Evolutionary conservation across 2,113 vertebrate species (phyloP), one percentile per base, ranked within the genome.

Genomic region (Siniperca chuatsi): DNA sequence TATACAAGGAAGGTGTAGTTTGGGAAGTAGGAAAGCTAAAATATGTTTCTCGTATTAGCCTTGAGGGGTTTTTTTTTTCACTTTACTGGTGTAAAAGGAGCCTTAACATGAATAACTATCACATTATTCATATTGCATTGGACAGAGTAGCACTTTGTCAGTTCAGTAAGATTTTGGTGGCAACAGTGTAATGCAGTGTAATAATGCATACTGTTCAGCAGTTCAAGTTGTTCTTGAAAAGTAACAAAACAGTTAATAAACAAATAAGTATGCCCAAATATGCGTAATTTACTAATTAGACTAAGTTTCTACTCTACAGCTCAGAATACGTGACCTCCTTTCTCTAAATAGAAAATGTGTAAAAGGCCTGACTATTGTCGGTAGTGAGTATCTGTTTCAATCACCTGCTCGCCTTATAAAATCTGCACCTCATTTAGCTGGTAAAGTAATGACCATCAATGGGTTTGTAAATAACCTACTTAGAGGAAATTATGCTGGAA

Each of bases 401-500:
- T 88, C 68, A 77, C 67, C 79, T 66, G 79, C 75, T 66, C 11
- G 48, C 71, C 60, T 78, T 80, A 78, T 83, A 75, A 81, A 75
- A 70, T 65, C 57, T 79, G 77, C 61, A 55, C 78, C 87, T 82
- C 60, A 86, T 89, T 90, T 81, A 78, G 52, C 35, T 40, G 48
- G 44, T 58, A 61, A 89, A 78, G 72, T 81, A 90, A 93, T 86
- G 81, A 87, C 81, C 33, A 0, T 82, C 82, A 81, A 62, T 83
- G 81, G 76, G 29, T 90, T 87, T 85, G 86, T 90, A 90, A 93
- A 90, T 89, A 90, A 84, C 79, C 78, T 83, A 79, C 74, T 81
- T 80, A 78, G 81, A 86, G 70, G 42, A 90, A 91, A 92, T 85
- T 70, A 87, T 70, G 46, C 80, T 29, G 65, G 69, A 81, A 91